phyloP scores from a whole-genome alignment of 2,888 invertebrate genomes.

The Dryocosmus kuriphilus region DNA sequence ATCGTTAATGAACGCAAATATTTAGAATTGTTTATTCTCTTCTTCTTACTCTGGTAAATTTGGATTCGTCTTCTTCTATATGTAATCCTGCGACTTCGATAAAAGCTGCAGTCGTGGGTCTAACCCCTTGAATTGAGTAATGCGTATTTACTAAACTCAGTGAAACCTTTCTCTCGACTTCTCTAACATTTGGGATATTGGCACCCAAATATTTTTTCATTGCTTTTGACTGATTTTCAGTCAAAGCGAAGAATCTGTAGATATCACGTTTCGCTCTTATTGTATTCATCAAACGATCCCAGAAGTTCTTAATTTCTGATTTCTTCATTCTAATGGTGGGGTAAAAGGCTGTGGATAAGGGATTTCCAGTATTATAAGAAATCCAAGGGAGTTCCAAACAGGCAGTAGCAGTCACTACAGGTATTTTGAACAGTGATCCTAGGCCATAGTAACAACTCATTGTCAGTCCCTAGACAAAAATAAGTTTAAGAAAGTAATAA shows the following conservation, averaged over 20 bases:
- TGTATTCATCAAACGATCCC: constrained; percentile 55
- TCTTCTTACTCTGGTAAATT: constrained; percentile 52
- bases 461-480: constrained; percentile 48
- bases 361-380: constrained; percentile 54
- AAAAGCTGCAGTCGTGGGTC: constrained; percentile 77
- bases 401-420: constrained; percentile 45
- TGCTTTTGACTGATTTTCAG: constrained; percentile 3
- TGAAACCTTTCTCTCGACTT: constrained; percentile 78
- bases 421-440: constrained; percentile 55
- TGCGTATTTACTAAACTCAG: constrained; percentile 79
- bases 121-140: constrained; percentile 76
- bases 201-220: constrained; percentile 61
- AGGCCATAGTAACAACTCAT: constrained; percentile 59
- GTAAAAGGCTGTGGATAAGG: constrained; percentile 49
- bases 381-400: constrained; percentile 45
- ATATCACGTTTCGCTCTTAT: neutral
- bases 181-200: constrained; percentile 73
- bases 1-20: no score
- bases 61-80: constrained; percentile 69
- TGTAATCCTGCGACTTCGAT: constrained; percentile 81
- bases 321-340: neutral
- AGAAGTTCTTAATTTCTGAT: constrained; percentile 46
- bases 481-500: neutral
- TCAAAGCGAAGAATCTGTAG: neutral
- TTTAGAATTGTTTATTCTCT: no score